Evolutionary conservation across 2,797 vertebrate genomes (phyloP), one percentile per base, ranked within the genome.

Genomic region (Poecilia velifera): DNA sequence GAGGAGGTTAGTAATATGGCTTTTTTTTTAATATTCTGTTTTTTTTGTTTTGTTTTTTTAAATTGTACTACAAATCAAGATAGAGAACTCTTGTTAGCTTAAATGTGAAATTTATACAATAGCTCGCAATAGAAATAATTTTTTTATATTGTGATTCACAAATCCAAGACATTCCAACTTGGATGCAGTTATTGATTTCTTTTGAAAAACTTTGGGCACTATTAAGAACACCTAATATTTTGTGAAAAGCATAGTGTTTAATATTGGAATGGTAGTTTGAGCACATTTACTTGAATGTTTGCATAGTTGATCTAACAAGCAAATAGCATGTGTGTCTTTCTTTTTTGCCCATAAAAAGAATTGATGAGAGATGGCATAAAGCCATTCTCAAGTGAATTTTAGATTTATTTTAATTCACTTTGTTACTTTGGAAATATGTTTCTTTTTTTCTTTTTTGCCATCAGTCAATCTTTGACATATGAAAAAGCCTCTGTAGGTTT

Each of bases 1-100:
- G 46, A n/a, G 4, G 89, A 86, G 91, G 94, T 94, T 22, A 80
- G 91, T 91, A 43, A 72, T 46, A 46, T 34, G 36, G 14, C 34
- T 13, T 45, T 39, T 45, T 39, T 72, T 18, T 41, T 14, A 59
- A 0, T 72, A 0, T 25, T 53, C 22, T 9, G 1, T 28, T 57
- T 57, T 28, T 28, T 71, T 34, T 34, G 2, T 34, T 3, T 34
- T 72, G n/a, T 80, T 55, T 45, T 8, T 72, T 4, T 16, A n/a
- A 22, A 25, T 70, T 70, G 39, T 20, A 49, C 2, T 41, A 6
- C 14, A 76, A 36, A 13, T 36, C 46, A 16, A 46, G 6, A 34
- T 9, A 28, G 12, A 75, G 3, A 2, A 70, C 53, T 0, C 1
- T 68, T 62, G 43, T 36, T 53, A 41, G 46, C 39, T 64, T 4